phyloP scores from a whole-genome alignment of 2,888 invertebrate genomes.

The Leucophenga montana region DNA sequence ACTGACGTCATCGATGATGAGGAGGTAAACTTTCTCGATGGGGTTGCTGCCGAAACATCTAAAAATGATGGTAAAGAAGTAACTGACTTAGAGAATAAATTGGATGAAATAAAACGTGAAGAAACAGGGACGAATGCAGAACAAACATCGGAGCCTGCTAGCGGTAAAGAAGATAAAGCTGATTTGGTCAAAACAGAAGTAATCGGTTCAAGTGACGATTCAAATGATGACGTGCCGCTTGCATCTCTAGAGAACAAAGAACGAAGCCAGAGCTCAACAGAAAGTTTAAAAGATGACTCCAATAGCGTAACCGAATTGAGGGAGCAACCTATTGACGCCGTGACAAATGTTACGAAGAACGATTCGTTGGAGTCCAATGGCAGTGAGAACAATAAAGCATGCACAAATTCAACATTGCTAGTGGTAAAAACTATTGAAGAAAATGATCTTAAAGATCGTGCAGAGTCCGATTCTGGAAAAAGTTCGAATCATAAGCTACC shows the following conservation, averaged over 20 bases:
- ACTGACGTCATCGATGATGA: slow-evolving; percentile 69
- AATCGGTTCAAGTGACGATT: slow-evolving; percentile 68
- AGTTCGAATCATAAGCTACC: slow-evolving; percentile 33
- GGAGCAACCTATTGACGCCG: slow-evolving; percentile 46
- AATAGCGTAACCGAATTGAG: slow-evolving; percentile 42
- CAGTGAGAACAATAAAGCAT: slow-evolving; percentile 20
- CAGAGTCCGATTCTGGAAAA: background rate
- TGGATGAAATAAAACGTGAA: slow-evolving; percentile 45
- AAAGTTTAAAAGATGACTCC: slow-evolving; percentile 28
- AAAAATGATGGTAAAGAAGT: slow-evolving; percentile 50
- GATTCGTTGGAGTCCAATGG: background rate
- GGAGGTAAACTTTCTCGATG: slow-evolving; percentile 69
- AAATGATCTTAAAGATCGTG: background rate
- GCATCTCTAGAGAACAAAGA: slow-evolving; percentile 64
- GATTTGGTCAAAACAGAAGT: slow-evolving; percentile 29
- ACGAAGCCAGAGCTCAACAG: slow-evolving; percentile 40
- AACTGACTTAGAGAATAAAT: slow-evolving; percentile 55
- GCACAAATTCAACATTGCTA: background rate
- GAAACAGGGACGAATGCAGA: slow-evolving; percentile 34
- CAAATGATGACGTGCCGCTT: slow-evolving; percentile 70
- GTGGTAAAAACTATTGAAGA: background rate
- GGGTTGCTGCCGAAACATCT: slow-evolving; percentile 51
- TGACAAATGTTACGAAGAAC: slow-evolving; percentile 24
- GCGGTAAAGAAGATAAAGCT: slow-evolving; percentile 20
- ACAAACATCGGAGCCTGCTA: slow-evolving; percentile 45